Evolutionary conservation across 2,797 vertebrate genomes (phyloP).

Genomic region (Tarsius wallacei): DNA sequence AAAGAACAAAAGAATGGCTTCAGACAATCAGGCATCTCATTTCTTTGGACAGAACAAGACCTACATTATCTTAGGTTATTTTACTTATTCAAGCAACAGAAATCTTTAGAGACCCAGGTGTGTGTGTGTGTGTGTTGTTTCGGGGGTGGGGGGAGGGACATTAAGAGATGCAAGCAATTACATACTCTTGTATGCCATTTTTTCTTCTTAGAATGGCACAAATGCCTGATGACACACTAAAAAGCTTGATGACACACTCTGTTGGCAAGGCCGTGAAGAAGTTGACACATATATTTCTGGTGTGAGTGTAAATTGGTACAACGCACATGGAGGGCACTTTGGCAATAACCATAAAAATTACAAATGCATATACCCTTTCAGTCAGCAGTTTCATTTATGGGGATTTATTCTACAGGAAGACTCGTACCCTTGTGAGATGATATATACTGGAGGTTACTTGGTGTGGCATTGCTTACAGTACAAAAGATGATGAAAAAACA

Average conservation of each 20-base stretch:
- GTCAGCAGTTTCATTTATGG: conserved; percentile 24
- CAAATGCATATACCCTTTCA: not conserved
- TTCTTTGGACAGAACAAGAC: not conserved
- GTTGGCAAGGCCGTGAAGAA: not conserved
- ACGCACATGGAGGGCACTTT: not conserved
- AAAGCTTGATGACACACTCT: not conserved
- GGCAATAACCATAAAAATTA: conserved; percentile 60
- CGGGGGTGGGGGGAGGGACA: not conserved
- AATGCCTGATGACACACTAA: conserved; percentile 2
- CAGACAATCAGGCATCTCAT: not conserved
- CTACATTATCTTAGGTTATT: not conserved
- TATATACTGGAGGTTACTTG: not conserved
- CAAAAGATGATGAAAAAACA: not conserved
- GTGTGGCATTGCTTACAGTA: not conserved
- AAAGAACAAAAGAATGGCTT: not conserved
- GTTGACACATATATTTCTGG: not conserved
- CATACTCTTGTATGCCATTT: not conserved
- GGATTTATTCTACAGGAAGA: conserved; percentile 51
- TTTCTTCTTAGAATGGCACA: not conserved
- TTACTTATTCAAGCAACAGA: conserved; percentile 31
- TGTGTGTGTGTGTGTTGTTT: too few relatives aligned
- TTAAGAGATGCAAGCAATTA: not conserved
- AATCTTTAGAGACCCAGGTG: not conserved
- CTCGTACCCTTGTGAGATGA: conserved; percentile 33
- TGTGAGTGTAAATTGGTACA: conserved; percentile 22